Evolutionary conservation across 2,797 vertebrate species (phyloP).

Genomic region (Varecia variegata): DNA sequence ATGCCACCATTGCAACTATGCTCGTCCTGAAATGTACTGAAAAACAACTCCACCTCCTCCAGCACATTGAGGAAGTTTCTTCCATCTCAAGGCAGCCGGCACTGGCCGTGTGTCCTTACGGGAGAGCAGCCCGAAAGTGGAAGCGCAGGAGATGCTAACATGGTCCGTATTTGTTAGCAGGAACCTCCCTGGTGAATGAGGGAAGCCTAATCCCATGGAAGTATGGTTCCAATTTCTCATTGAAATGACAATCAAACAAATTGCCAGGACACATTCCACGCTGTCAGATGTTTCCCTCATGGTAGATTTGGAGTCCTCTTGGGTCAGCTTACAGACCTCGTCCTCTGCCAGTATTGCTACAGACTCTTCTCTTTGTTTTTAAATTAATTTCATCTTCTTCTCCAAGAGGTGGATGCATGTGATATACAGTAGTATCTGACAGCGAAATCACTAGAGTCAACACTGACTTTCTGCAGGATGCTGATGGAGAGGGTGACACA

Average conservation of each 20-base stretch:
- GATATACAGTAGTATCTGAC: conserved; percentile 68
- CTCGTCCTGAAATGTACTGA: background rate
- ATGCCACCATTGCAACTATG: background rate
- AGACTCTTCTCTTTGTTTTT: conserved; percentile 63
- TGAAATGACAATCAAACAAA: conserved; percentile 75
- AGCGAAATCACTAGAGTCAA: conserved; percentile 51
- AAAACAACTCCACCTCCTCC: background rate
- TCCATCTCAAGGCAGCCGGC: background rate
- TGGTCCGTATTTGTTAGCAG: conserved; percentile 55
- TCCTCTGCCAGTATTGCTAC: conserved; percentile 62
- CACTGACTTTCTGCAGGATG: conserved; percentile 4
- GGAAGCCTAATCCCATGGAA: conserved; percentile 57
- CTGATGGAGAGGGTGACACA: conserved; percentile 54
- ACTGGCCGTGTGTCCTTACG: background rate
- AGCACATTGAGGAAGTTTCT: background rate
- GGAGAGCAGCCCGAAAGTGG: conserved; percentile 4
- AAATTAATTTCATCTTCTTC: conserved; percentile 48
- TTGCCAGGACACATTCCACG: conserved; percentile 74
- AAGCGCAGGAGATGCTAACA: conserved; percentile 41
- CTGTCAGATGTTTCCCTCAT: conserved; percentile 65
- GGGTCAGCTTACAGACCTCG: conserved; percentile 46
- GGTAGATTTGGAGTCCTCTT: conserved; percentile 56
- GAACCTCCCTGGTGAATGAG: conserved; percentile 53
- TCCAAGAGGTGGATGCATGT: conserved; percentile 23
- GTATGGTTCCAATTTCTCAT: conserved; percentile 76